Conservation (phyloP, 2,113 vertebrate species). For the Austrofundulus limnaeus region DNA sequence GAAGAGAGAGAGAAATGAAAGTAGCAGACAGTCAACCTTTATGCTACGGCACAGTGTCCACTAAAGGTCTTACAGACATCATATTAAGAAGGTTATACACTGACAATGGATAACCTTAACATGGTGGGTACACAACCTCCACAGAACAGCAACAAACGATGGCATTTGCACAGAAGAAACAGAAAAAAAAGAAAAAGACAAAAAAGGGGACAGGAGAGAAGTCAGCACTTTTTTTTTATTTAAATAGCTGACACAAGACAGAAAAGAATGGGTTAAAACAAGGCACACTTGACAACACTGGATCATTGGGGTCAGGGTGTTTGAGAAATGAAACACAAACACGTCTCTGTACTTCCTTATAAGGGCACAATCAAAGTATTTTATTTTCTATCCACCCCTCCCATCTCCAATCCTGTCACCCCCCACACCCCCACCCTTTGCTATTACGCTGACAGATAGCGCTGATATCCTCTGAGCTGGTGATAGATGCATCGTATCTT, state of each 20-base stretch:
- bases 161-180: slow-evolving; percentile 58
- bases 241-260: slow-evolving; percentile 30
- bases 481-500: slow-evolving; percentile 93
- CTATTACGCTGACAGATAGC: slow-evolving; percentile 87
- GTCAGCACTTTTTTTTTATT: slow-evolving; percentile 15
- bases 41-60: slow-evolving; percentile 42
- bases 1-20: slow-evolving; percentile 20
- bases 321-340: slow-evolving; percentile 27
- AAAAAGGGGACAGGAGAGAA: slow-evolving; percentile 17
- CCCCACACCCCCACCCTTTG: slow-evolving; percentile 60
- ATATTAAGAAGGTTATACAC: slow-evolving; percentile 77
- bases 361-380: slow-evolving; percentile 46
- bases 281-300: slow-evolving; percentile 11
- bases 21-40: slow-evolving; percentile 46
- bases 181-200: background rate
- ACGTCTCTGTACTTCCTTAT: slow-evolving; percentile 17
- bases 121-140: slow-evolving; percentile 69
- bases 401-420: slow-evolving; percentile 18
- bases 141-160: slow-evolving; percentile 62
- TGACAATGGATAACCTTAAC: slow-evolving; percentile 72
- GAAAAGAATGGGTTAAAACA: slow-evolving; percentile 30
- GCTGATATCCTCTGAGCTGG: slow-evolving; percentile 87
- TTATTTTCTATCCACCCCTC: slow-evolving; percentile 32
- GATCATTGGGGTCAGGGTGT: slow-evolving; percentile 22
- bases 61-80: slow-evolving; percentile 67